Percentiles rank a stretch among this genome's conserved stretches.
Conservation (phyloP, 1,140 invertebrate genomes). For the Arctopsyche grandis region DNA sequence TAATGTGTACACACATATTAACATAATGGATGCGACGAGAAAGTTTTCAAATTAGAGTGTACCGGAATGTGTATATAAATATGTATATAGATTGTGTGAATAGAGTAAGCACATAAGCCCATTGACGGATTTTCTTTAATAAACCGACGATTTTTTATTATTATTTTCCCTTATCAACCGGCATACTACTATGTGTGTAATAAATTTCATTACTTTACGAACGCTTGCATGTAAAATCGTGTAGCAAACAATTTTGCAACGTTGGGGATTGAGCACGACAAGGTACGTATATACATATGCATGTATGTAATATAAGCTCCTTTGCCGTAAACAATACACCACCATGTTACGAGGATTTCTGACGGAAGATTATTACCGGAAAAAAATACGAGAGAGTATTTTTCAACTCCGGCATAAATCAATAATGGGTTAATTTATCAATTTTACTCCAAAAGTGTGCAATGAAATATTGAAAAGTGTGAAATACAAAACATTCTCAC, state of each 20-base stretch:
- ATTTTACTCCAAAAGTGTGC: not conserved
- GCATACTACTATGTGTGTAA: constrained; percentile 33
- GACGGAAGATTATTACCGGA: too few relatives aligned
- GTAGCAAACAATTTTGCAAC: constrained; percentile 49
- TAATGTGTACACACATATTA: too few relatives aligned
- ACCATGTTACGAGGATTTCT: not conserved
- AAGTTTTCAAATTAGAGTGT: constrained; percentile 17
- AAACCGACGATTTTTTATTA: not conserved
- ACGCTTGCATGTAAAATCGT: constrained; percentile 43
- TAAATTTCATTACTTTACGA: constrained; percentile 47
- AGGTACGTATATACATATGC: constrained; percentile 4
- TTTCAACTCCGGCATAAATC: too few relatives aligned
- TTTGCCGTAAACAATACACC: constrained; percentile 37
- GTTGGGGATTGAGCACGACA: constrained; percentile 37
- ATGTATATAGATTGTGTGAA: not conserved
- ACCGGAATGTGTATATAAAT: not conserved
- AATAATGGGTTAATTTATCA: too few relatives aligned
- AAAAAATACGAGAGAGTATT: too few relatives aligned
- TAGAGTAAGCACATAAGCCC: not conserved
- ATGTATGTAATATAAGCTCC: constrained; percentile 11
- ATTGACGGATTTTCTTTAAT: constrained; percentile 3
- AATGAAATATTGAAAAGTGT: too few relatives aligned
- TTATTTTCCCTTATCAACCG: too few relatives aligned
- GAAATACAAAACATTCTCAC: too few relatives aligned
- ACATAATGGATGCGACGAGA: not conserved